phyloP scores from a whole-genome alignment of 1,140 invertebrate genomes.

The Charaxes varanes region DNA sequence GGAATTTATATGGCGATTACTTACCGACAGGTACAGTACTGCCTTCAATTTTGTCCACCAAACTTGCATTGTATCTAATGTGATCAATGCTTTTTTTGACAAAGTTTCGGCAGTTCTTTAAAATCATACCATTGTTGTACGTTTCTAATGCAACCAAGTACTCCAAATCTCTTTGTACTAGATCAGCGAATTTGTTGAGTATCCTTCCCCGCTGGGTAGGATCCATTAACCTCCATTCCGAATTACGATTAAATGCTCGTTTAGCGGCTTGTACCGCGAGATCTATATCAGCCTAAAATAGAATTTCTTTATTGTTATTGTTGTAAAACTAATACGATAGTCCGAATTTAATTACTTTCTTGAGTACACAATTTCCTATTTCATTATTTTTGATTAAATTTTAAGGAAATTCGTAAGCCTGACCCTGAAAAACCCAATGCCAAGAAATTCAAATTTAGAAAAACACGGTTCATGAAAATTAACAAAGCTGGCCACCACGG shows the following conservation, averaged over 20 bases:
- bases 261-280: constrained; percentile 85
- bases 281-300: constrained; percentile 86
- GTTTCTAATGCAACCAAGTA: constrained; percentile 79
- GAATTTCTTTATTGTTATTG: too few relatives aligned
- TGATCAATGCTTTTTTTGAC: constrained; percentile 78
- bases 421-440: too few relatives aligned
- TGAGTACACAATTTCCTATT: too few relatives aligned
- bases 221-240: constrained; percentile 83
- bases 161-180: constrained; percentile 79
- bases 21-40: constrained; percentile 38
- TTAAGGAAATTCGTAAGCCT: too few relatives aligned
- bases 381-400: too few relatives aligned
- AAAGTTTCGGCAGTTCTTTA: constrained; percentile 74
- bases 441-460: too few relatives aligned
- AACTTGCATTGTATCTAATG: constrained; percentile 30
- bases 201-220: constrained; percentile 75
- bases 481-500: too few relatives aligned
- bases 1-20: too few relatives aligned
- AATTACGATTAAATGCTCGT: constrained; percentile 80
- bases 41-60: constrained; percentile 83
- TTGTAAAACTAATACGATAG: too few relatives aligned
- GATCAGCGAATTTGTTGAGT: constrained; percentile 77
- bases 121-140: constrained; percentile 36
- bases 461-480: too few relatives aligned
- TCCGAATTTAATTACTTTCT: too few relatives aligned